These are phyloP conservation scores for Mus musculus DNA, from an alignment of 2,113 vertebrate species.

Conservation along the genomic window DNA sequence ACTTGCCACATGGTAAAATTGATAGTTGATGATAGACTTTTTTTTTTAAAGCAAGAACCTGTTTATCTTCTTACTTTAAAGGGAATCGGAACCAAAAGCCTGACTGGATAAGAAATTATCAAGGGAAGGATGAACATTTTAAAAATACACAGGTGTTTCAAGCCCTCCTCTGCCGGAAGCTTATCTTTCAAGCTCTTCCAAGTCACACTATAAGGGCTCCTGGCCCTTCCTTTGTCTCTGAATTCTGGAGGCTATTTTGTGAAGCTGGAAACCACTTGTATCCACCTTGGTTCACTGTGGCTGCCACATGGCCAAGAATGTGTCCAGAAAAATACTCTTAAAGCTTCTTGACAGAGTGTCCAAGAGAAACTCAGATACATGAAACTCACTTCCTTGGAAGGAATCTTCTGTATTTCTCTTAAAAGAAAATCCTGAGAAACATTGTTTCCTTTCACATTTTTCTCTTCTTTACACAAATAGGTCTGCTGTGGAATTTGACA, in stretches of 20 bases:
- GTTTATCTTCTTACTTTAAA: conserved; percentile 28
- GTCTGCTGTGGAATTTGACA: background rate
- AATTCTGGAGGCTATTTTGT: background rate
- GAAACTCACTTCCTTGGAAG: background rate
- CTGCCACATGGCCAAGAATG: background rate
- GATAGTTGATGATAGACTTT: background rate
- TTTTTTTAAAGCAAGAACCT: background rate
- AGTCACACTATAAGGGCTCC: background rate
- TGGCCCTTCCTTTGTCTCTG: background rate
- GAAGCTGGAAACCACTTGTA: background rate
- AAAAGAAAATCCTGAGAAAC: background rate
- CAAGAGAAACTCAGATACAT: background rate
- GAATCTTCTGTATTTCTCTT: background rate
- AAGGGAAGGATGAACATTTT: background rate
- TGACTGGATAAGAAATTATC: background rate
- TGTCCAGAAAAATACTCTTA: background rate
- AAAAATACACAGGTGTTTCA: background rate
- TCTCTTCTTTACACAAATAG: conserved; percentile 9
- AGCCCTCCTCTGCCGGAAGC: background rate
- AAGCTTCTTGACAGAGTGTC: background rate
- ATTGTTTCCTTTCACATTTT: background rate
- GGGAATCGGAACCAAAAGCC: conserved; percentile 18
- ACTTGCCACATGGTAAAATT: background rate
- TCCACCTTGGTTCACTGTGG: background rate
- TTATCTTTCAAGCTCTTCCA: conserved; percentile 10